phyloP scores from a whole-genome alignment of 2,888 invertebrate genomes.

The Rhyacophila evoluta region DNA sequence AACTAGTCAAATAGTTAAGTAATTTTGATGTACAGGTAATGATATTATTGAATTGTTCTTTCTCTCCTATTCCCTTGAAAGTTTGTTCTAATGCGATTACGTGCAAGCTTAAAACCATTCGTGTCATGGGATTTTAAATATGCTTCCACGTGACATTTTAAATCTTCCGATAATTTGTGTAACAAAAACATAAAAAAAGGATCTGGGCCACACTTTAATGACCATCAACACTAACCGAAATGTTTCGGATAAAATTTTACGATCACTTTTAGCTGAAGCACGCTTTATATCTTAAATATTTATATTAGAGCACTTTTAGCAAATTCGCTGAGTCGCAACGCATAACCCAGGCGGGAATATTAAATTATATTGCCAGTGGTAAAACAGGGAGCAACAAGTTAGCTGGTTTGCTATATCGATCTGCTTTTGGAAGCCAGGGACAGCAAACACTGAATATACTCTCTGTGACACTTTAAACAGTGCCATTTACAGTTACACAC shows the following conservation, averaged over 20 bases:
- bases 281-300: constrained; percentile 41
- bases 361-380: constrained; percentile 38
- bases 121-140: too few species aligned
- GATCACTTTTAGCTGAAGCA: constrained; percentile 28
- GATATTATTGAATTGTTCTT: too few species aligned
- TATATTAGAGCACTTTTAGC: constrained; percentile 30
- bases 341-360: constrained; percentile 35
- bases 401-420: constrained; percentile 13
- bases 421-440: neutral
- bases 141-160: neutral
- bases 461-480: neutral
- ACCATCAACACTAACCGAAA: constrained; percentile 26
- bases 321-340: constrained; percentile 20
- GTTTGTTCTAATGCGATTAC: too few species aligned
- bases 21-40: too few species aligned
- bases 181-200: neutral
- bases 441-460: neutral
- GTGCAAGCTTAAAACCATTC: too few species aligned
- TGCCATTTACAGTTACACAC: too few species aligned
- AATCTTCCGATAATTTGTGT: neutral
- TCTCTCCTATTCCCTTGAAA: too few species aligned
- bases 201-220: constrained; percentile 20
- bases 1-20: too few species aligned
- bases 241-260: constrained; percentile 42
- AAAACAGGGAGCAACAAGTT: constrained; percentile 42